These are phyloP conservation scores for Neodiprion virginianus DNA, from an alignment of 1,140 invertebrate genomes.

Conservation along the genomic window DNA sequence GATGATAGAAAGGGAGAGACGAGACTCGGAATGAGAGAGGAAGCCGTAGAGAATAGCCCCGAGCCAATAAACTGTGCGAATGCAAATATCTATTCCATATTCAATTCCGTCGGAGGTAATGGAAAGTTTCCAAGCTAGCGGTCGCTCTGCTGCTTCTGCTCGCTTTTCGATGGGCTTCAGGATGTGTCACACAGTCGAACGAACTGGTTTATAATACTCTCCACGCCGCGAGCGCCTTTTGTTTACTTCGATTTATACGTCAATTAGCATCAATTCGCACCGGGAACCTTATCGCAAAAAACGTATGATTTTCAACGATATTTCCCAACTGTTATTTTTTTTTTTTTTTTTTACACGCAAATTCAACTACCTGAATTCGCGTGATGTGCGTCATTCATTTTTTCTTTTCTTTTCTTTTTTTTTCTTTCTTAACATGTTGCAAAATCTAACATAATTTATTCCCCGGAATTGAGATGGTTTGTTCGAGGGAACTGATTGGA, in stretches of 20 bases:
- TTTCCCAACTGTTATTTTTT: no score
- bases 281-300: not conserved
- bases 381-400: no score
- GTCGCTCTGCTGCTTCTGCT: no score
- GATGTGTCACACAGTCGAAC: not conserved
- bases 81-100: slow-evolving; percentile 7
- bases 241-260: not conserved
- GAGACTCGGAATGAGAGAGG: not conserved
- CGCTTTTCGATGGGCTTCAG: not conserved
- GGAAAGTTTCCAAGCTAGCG: not conserved
- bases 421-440: no score
- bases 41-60: not conserved
- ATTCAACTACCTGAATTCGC: no score
- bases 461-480: no score
- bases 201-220: not conserved
- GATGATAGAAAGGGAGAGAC: not conserved
- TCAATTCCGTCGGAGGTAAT: slow-evolving; percentile 4
- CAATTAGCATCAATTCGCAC: not conserved
- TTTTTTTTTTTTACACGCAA: no score
- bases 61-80: slow-evolving; percentile 4
- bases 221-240: not conserved
- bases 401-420: no score
- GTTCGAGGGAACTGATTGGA: no score
- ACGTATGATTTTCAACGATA: no score
- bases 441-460: no score